These are phyloP conservation scores for Lasioglossum leucozonium DNA, from an alignment of 2,888 invertebrate species.

Conservation along the genomic window DNA sequence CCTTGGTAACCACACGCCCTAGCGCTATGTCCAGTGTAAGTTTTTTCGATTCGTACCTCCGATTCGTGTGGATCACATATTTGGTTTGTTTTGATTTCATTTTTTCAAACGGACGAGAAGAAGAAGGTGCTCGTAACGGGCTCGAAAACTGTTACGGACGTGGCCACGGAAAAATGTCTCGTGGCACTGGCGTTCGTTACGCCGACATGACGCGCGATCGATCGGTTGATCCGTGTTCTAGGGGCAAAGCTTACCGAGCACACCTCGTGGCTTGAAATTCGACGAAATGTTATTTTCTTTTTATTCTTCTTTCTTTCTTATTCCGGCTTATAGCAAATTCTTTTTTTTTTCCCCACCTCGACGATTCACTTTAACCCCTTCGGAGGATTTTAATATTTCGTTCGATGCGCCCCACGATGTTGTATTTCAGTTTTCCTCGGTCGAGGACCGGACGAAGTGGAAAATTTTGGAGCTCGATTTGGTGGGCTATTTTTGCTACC, in stretches of 20 bases:
- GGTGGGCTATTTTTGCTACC: not conserved
- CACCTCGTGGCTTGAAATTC: slow-evolving; percentile 17
- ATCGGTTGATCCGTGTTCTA: slow-evolving; percentile 61
- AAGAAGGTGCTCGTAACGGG: not conserved
- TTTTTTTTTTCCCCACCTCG: not conserved
- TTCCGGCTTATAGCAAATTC: not conserved
- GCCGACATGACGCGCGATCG: slow-evolving; percentile 68
- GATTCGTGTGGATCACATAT: too few species aligned
- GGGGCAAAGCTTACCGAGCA: not conserved
- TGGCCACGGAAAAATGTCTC: slow-evolving; percentile 53
- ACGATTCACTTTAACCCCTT: not conserved
- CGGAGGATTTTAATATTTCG: not conserved
- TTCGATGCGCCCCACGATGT: not conserved
- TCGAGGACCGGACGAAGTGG: too few species aligned
- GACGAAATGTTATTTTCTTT: not conserved
- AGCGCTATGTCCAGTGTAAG: not conserved
- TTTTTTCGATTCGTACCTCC: too few species aligned
- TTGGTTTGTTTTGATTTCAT: slow-evolving; percentile 13
- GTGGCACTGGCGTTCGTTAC: slow-evolving; percentile 46
- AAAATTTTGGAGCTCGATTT: not conserved
- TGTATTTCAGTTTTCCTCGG: not conserved
- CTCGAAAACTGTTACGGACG: slow-evolving; percentile 21
- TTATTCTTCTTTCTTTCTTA: not conserved
- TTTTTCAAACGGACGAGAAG: too few species aligned
- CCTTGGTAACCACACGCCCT: slow-evolving; percentile 67